Conservation (phyloP, 1,140 invertebrate genomes). For the Prorops nasuta region DNA sequence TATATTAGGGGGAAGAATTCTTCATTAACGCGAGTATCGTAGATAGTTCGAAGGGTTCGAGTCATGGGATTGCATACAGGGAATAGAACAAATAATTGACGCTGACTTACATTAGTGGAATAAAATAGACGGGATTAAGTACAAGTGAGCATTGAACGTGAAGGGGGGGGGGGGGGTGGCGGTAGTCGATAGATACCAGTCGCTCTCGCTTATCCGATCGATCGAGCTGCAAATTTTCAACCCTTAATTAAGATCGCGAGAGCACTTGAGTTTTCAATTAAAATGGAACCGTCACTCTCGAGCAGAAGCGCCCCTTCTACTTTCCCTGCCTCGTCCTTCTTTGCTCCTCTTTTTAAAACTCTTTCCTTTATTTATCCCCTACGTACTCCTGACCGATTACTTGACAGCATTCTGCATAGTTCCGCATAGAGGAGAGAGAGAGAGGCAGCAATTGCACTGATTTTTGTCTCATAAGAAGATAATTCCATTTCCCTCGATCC, state of each 20-base stretch:
- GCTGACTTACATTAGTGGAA: too few relatives aligned
- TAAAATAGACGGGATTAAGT: too few relatives aligned
- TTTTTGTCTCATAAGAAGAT: too few relatives aligned
- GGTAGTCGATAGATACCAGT: conserved; percentile 22
- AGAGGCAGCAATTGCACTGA: too few relatives aligned
- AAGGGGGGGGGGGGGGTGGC: background rate
- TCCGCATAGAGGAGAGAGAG: conserved; percentile 23
- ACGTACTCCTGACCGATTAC: conserved; percentile 7
- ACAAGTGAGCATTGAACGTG: conserved; percentile 26
- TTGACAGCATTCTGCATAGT: conserved; percentile 40
- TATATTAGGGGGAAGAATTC: too few relatives aligned
- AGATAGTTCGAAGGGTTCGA: too few relatives aligned
- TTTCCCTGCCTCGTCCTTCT: too few relatives aligned
- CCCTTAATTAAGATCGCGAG: conserved; percentile 49
- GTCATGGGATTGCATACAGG: too few relatives aligned
- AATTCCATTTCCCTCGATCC: too few relatives aligned
- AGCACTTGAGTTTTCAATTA: conserved; percentile 49
- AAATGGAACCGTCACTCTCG: conserved; percentile 31
- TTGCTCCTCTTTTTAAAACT: background rate
- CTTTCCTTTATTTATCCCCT: background rate
- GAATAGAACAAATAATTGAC: too few relatives aligned
- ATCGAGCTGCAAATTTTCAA: conserved; percentile 45
- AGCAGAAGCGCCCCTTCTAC: too few relatives aligned
- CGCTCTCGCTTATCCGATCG: conserved; percentile 41
- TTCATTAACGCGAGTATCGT: too few relatives aligned